Percentiles rank a stretch among this genome's conserved stretches.
Conservation (phyloP, 2,888 invertebrate species). For the Drosophila acutilabella region DNA sequence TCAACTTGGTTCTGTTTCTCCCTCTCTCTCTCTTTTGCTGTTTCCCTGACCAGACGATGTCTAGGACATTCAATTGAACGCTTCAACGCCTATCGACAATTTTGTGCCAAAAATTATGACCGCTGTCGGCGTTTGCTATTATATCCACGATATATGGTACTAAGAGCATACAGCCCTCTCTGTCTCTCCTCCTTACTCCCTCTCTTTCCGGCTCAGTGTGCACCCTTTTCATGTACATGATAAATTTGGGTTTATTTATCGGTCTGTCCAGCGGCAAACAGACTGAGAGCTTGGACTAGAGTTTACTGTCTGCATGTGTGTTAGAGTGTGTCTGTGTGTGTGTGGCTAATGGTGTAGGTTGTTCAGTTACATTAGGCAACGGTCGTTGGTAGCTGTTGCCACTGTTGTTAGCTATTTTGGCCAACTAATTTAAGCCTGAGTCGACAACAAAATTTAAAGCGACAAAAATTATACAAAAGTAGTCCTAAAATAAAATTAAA, state of each 20-base stretch:
- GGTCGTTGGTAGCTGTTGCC: constrained; percentile 39
- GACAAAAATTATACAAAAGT: no score
- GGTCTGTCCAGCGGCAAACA: constrained; percentile 60
- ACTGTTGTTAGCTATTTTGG: constrained; percentile 36
- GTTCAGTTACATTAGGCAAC: constrained; percentile 63
- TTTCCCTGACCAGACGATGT: constrained; percentile 16
- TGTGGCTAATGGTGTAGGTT: constrained; percentile 63
- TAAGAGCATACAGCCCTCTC: background rate
- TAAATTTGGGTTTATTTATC: constrained; percentile 77
- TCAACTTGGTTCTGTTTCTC: background rate
- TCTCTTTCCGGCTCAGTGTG: constrained; percentile 1
- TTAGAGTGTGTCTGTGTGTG: constrained; percentile 23
- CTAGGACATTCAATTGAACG: constrained; percentile 79
- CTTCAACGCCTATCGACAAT: constrained; percentile 81
- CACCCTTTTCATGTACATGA: constrained; percentile 65
- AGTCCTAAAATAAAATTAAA: no score
- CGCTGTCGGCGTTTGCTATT: constrained; percentile 65
- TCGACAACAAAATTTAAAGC: constrained; percentile 2
- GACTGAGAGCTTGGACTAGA: constrained; percentile 53
- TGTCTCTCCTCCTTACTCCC: background rate
- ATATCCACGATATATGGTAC: constrained; percentile 72
- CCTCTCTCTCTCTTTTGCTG: no score
- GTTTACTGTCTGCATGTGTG: constrained; percentile 10
- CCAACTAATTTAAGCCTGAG: constrained; percentile 51
- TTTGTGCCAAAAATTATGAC: constrained; percentile 79